Base-by-base conservation (phyloP, 2,888 invertebrate species). In the Elmis aenea region DNA sequence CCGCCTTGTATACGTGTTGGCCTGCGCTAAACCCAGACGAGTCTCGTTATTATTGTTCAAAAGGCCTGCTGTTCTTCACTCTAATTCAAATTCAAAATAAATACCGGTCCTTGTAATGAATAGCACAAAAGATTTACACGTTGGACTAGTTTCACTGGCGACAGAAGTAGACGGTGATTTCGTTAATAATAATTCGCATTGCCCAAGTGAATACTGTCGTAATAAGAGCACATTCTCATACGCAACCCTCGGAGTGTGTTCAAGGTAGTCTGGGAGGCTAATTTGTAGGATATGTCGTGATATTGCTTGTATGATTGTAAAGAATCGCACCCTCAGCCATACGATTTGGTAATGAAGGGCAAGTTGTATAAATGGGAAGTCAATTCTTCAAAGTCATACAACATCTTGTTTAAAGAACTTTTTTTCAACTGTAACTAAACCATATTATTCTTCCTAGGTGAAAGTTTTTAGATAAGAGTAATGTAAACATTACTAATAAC, bases 261-360 rank as follows among this genome's bases (percentile, higher is more conserved):
- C 48, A 51, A 51, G 50, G 50, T 45, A 48, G 50, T 51, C 50
- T 51, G 46, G 43, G 35, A 34, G 25, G 45, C 45, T 46, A 51
- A 51, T 51, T 51, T 51, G 50, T 39, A 34, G 31, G 26, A 31
- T 29, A 28, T 31, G 26, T 27, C 27, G 24, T 46, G 37, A 33
- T 42, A 39, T 39, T 39, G 34, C 22, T 28, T 25, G 33, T 26
- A 29, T 29, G 33, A 34, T 39, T 34, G 34, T 33, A 24, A 18
- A 26, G 18, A 32, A 37, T 26, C 28, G 26, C 30, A 22, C 30
- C 31, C 24, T 24, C 14, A 23, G 29, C 18, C 23, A 15, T 27
- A 26, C 10, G 16, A 23, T 27, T 28, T n/a, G n/a, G n/a, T n/a
- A n/a, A n/a, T n/a, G n/a, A n/a, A n/a, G n/a, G n/a, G n/a, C n/a